Evolutionary conservation across 2,113 vertebrate species (phyloP).

Genomic region (Tachycineta bicolor): DNA sequence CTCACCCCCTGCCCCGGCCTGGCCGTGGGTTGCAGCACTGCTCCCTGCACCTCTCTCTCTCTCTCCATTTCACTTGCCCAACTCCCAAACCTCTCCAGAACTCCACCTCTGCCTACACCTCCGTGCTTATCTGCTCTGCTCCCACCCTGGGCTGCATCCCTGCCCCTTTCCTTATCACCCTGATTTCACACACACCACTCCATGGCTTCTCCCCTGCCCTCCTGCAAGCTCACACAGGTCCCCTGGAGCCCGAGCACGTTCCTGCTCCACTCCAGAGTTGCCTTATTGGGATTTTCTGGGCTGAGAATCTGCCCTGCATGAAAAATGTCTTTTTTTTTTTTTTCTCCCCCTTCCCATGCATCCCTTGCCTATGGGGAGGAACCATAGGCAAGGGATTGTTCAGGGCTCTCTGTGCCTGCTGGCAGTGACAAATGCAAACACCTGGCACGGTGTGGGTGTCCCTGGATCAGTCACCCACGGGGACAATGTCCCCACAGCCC

Average conservation of each 20-base stretch:
- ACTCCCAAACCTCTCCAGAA: slow-evolving; percentile 42
- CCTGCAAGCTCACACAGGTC: slow-evolving; percentile 53
- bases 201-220: slow-evolving; percentile 34
- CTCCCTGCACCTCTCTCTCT: not conserved
- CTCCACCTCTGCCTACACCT: slow-evolving; percentile 62
- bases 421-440: not conserved
- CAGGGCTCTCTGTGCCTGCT: not conserved
- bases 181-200: slow-evolving; percentile 21
- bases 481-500: not conserved
- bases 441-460: not conserved
- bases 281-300: not conserved
- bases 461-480: accelerated
- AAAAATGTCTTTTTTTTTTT: not conserved
- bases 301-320: not conserved
- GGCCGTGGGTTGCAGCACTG: not conserved
- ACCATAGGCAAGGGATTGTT: too few relatives aligned
- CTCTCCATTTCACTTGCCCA: slow-evolving; percentile 45
- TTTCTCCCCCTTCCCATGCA: not conserved
- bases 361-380: not conserved
- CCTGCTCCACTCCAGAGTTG: not conserved
- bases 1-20: not conserved
- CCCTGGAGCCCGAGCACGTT: not conserved
- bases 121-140: slow-evolving; percentile 41
- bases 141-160: slow-evolving; percentile 54
- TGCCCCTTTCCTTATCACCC: slow-evolving; percentile 60